Base-by-base conservation (phyloP, 2,888 invertebrate genomes). In the Sinelater perroti region DNA sequence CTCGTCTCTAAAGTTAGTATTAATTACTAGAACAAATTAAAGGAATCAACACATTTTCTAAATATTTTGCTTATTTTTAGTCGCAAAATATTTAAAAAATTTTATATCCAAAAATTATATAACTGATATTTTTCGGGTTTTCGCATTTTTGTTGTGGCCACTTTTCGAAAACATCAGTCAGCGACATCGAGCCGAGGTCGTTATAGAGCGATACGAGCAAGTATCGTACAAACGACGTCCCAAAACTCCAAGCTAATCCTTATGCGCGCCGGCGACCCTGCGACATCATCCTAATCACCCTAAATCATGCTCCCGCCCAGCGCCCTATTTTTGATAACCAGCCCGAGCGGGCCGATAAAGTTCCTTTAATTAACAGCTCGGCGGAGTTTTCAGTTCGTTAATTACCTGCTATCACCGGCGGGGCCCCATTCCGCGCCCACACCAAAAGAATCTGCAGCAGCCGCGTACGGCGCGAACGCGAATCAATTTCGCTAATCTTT, bases 221-320 rank as follows among this genome's bases (percentile, higher is more conserved):
- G 42, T 60, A 50, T 51, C 45, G 55, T 46, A 46, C 51, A 60
- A 54, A 60, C 55, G 55, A 24, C 55, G 42, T 59, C 54, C 54
- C 42, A 33, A 11, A 50, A 35, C 30, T 35, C 59, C 47, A 33
- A 42, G 38, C 49, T 59, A 59, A 59, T 50, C 53, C 54, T 42
- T 49, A 47, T 52, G 57, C 46, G 52, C 52, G 46, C 59, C 54
- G 50, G 50, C 54, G 53, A 58, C 53, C 47, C 33, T 42, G 21
- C 59, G 20, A 36, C 49, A 45, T 49, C 59, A 36, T 18, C 53
- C 59, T 54, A 59, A 59, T 59, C 53, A 54, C 49, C 30, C 54
- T 54, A 59, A 49, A 59, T 58, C 47, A 58, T 53, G 47, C 49
- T 53, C 58, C 28, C 31, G 40, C 46, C 7, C 7, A 20, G 44